phyloP scores from a whole-genome alignment of 2,888 invertebrate species.

The Sesia bembeciformis region DNA sequence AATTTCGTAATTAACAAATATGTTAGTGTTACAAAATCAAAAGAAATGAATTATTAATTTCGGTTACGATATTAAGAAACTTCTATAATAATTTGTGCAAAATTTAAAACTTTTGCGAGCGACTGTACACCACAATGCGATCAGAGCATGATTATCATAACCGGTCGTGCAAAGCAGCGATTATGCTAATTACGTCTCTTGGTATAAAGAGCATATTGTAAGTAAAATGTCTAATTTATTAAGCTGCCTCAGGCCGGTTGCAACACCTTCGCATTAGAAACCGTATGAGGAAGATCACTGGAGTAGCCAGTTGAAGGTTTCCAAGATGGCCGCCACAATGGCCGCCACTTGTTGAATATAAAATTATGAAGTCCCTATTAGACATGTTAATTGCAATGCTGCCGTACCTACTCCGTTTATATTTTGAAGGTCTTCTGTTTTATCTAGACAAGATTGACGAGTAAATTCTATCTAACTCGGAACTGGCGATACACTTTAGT shows the following conservation, averaged over 20 bases:
- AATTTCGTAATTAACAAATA: too few species aligned
- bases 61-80: background rate
- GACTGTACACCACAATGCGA: constrained; percentile 29
- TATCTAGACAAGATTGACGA: too few species aligned
- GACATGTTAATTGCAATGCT: too few species aligned
- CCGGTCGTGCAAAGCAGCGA: constrained; percentile 37
- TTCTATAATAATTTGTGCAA: background rate
- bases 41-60: background rate
- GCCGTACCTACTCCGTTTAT: too few species aligned
- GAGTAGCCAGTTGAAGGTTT: constrained; percentile 11
- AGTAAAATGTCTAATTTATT: constrained; percentile 45
- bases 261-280: constrained; percentile 11
- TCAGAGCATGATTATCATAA: constrained; percentile 41
- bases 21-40: background rate
- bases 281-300: constrained; percentile 8
- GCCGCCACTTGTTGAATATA: background rate
- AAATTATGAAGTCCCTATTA: background rate
- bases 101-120: constrained; percentile 10
- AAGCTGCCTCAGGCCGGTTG: constrained; percentile 12
- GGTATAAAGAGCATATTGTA: constrained; percentile 37
- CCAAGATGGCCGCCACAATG: constrained; percentile 8
- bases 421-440: too few species aligned
- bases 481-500: too few species aligned
- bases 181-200: constrained; percentile 44
- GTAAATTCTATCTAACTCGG: too few species aligned